A percentile compares a stretch with the other conserved stretches of the same genome.
phyloP scores from a whole-genome alignment of 1,140 invertebrate genomes.

The Tribolium castaneum region DNA sequence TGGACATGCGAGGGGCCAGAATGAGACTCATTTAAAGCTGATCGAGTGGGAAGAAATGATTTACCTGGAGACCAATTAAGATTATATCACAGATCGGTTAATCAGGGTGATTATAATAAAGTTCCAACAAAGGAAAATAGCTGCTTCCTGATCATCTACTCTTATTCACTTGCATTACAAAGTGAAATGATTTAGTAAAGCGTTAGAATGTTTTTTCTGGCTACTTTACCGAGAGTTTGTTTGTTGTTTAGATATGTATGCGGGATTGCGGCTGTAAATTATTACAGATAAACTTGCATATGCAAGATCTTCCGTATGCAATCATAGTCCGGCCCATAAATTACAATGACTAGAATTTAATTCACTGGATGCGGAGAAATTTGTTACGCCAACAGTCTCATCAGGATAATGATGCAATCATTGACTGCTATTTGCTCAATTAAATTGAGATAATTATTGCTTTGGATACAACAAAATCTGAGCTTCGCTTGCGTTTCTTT shows the following conservation, averaged over 20 bases:
- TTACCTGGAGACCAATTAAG: conserved; percentile 27
- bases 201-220: neutral
- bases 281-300: conserved; percentile 10
- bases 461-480: neutral
- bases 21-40: conserved; percentile 6
- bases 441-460: neutral
- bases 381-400: conserved; percentile 19
- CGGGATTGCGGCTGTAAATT: neutral
- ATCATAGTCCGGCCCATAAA: conserved; percentile 7
- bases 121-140: neutral
- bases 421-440: neutral
- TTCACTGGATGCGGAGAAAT: conserved; percentile 1
- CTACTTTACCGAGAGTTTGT: neutral
- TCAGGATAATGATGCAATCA: conserved; percentile 30
- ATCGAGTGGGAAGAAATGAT: conserved; percentile 32
- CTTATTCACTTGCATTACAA: neutral
- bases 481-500: neutral
- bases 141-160: neutral
- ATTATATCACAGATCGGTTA: conserved; percentile 29
- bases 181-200: neutral
- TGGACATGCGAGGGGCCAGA: neutral
- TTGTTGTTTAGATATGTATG: neutral
- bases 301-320: conserved; percentile 26
- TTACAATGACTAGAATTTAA: conserved; percentile 13
- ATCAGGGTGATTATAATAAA: conserved; percentile 26